Conservation (phyloP, 2,888 invertebrate species). For the Scaptomyza caliginosa region DNA sequence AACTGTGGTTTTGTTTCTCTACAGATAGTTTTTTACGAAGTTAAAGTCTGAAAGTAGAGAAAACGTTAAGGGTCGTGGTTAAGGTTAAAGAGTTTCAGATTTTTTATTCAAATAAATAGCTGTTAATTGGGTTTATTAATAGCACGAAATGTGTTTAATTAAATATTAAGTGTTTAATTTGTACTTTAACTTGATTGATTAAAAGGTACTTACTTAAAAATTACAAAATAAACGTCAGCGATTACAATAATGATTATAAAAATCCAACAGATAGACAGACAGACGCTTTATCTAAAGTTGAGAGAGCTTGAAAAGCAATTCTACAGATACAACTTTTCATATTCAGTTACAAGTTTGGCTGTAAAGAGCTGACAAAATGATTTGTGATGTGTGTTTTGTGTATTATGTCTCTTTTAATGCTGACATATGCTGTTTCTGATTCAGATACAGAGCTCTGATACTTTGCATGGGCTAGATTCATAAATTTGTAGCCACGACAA, state of each 20-base stretch:
- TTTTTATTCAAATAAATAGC: background rate
- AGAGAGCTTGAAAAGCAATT: conserved; percentile 17
- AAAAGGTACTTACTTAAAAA: conserved; percentile 47
- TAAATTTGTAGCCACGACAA: no score
- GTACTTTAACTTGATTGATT: conserved; percentile 16
- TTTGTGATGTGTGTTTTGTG: conserved; percentile 40
- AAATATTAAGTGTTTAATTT: background rate
- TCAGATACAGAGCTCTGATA: conserved; percentile 20
- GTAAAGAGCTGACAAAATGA: conserved; percentile 41
- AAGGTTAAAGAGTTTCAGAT: background rate
- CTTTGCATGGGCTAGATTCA: conserved; percentile 18
- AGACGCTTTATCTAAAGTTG: conserved; percentile 14
- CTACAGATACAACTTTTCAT: conserved; percentile 25
- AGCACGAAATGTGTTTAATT: background rate
- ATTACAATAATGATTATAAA: conserved; percentile 11
- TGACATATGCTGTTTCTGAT: conserved; percentile 62
- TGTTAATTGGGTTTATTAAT: background rate
- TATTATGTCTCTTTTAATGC: conserved; percentile 44
- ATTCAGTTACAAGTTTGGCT: conserved; percentile 14
- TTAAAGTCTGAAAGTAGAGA: background rate
- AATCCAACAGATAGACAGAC: conserved; percentile 19
- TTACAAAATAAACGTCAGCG: conserved; percentile 51
- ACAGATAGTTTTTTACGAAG: conserved; percentile 27
- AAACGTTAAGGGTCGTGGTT: background rate
- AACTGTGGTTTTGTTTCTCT: conserved; percentile 40